Base-by-base conservation (phyloP, 2,113 vertebrate genomes). In the Bubo bubo region DNA sequence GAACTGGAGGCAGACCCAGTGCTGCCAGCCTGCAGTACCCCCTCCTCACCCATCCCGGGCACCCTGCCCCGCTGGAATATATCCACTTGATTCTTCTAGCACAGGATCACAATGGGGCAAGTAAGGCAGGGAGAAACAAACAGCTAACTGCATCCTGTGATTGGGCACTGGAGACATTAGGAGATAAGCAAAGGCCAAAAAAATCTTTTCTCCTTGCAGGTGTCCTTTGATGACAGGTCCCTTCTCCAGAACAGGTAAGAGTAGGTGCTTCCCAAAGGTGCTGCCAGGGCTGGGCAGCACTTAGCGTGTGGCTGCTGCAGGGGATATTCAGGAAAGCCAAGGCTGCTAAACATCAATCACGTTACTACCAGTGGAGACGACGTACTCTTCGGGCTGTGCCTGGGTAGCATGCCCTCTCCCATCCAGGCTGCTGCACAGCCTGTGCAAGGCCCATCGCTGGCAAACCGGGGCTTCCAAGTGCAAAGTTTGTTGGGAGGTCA, bases 301-400 rank as follows among this genome's bases (percentile, higher is more conserved):
- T 28, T 58, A 30, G 19, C 4, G 0, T 4, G 43, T 12, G 58
- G 53, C 75, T 83, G 62, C 67, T 73, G 45, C 47, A 39, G 62
- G 18, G 23, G 32, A 35, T 37, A 10, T 7, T 62, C 34, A 53
- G 64, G 34, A 88, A 66, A 60, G 17, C 14, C 66, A 74, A 53
- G 50, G 37, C 39, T 50, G 7, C 17, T 27, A 12, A 50, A 24
- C 41, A 30, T 15, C 32, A 32, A 1, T 12, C 8, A 0, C 0
- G 0, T 45, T 49, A 15, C 8, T n/a, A 28, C 24, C 32, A 20
- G 18, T 0, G n/a, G 41, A 41, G 21, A 34, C 5, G 37, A 35
- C 0, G 3, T 2, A 3, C 11, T 56, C 47, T 13, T 50, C 1
- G 4, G 30, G 49, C 66, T 14, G 16, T 5, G 52, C 67, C 52